These are phyloP conservation scores for Murina feae DNA, from an alignment of 2,113 vertebrate genomes.

Conservation along the genomic window DNA sequence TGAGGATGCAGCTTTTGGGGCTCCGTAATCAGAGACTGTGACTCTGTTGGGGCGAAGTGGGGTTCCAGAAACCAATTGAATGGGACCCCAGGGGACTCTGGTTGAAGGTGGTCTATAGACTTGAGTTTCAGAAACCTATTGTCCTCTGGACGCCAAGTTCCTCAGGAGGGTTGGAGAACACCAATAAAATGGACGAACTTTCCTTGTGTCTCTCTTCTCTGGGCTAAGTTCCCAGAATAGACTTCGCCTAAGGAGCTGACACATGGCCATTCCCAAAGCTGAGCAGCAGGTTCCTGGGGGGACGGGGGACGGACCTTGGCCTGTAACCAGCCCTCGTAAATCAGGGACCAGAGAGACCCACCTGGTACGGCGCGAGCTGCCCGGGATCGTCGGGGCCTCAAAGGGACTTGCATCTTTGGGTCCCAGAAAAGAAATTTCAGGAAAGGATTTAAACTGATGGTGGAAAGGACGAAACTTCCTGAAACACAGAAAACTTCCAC, in stretches of 20 bases:
- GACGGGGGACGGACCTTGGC: neutral
- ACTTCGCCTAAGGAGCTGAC: conserved; percentile 43
- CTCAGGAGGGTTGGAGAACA: neutral
- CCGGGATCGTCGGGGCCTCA: conserved; percentile 75
- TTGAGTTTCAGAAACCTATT: neutral
- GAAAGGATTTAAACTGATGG: conserved; percentile 86
- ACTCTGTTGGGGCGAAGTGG: neutral
- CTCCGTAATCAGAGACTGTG: neutral
- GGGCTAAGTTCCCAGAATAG: conserved; percentile 59
- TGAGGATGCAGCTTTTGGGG: neutral
- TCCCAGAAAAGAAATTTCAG: conserved; percentile 82
- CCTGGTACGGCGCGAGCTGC: conserved; percentile 59
- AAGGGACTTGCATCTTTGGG: conserved; percentile 85
- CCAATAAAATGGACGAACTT: neutral
- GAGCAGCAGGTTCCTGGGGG: neutral
- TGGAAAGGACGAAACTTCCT: conserved; percentile 88
- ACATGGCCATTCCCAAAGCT: conserved; percentile 31
- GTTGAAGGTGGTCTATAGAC: neutral
- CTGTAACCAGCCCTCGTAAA: neutral
- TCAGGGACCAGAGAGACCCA: conserved; percentile 61
- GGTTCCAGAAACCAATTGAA: neutral
- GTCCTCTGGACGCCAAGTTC: neutral
- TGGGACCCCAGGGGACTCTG: neutral
- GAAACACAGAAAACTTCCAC: conserved; percentile 57
- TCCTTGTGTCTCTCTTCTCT: neutral